Conservation (phyloP, 1,140 invertebrate genomes). For the Bombus huntii region DNA sequence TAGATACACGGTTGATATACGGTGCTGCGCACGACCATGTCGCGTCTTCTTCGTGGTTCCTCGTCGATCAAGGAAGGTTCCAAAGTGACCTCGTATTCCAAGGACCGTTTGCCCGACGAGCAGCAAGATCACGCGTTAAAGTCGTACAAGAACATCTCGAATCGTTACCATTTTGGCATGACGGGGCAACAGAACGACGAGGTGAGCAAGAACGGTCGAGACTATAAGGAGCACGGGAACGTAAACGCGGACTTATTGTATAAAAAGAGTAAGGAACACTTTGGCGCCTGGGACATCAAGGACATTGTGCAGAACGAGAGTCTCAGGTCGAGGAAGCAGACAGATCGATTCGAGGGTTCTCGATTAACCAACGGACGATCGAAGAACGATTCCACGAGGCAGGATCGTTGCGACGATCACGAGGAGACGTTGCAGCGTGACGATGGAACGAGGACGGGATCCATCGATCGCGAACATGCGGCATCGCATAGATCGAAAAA, state of each 20-base stretch:
- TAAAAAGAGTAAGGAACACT: conserved; percentile 66
- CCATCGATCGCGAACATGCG: conserved; percentile 39
- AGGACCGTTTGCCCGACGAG: conserved; percentile 45
- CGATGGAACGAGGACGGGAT: conserved; percentile 26
- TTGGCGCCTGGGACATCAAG: conserved; percentile 71
- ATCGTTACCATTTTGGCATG: conserved; percentile 63
- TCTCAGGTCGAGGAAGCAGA: conserved; percentile 29
- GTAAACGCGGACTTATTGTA: conserved; percentile 59
- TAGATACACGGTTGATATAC: neutral
- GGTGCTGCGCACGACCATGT: conserved; percentile 60
- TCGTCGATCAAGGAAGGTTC: conserved; percentile 46
- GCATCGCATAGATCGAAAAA: conserved; percentile 35
- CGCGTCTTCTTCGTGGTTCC: conserved; percentile 68
- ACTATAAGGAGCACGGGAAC: conserved; percentile 22
- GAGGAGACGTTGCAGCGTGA: conserved; percentile 23
- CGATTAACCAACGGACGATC: conserved; percentile 52
- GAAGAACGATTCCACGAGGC: neutral
- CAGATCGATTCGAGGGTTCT: conserved; percentile 42
- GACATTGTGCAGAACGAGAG: conserved; percentile 59
- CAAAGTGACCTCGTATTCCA: conserved; percentile 31
- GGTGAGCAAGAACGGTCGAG: conserved; percentile 48
- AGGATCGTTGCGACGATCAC: conserved; percentile 34
- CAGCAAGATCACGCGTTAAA: conserved; percentile 10
- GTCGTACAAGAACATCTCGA: conserved; percentile 37
- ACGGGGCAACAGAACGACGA: conserved; percentile 37